phyloP scores from a whole-genome alignment of 2,113 vertebrate species.

The Carassius gibelio region DNA sequence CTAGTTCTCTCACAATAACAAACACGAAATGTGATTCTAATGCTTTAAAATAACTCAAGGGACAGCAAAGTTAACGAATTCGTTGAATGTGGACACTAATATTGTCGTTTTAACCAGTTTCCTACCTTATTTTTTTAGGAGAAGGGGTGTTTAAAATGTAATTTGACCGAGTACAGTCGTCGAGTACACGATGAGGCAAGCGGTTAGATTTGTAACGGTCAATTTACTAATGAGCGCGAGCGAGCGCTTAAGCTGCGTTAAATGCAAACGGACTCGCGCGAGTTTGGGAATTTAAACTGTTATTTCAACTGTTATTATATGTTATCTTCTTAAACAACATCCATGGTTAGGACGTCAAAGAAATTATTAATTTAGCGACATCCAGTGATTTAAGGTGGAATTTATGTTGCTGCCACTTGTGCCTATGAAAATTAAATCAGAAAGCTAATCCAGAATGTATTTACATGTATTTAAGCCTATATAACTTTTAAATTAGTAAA shows the following conservation, averaged over 20 bases:
- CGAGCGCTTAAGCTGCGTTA: neutral
- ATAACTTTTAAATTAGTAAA: no score
- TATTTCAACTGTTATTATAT: no score
- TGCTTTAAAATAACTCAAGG: neutral
- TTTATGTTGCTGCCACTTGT: no score
- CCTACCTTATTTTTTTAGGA: neutral
- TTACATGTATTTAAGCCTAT: no score
- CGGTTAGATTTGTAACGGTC: neutral
- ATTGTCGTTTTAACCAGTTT: neutral
- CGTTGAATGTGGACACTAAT: neutral
- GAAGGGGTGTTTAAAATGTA: neutral
- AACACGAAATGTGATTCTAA: neutral
- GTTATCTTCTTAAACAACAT: neutral
- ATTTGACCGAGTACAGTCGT: neutral
- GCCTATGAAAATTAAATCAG: no score
- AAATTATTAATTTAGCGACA: no score
- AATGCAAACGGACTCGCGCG: neutral
- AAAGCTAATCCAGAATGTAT: no score
- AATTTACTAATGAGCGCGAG: neutral
- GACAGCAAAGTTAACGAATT: neutral
- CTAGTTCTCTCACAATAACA: neutral
- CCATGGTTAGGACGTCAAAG: neutral
- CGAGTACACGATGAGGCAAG: neutral
- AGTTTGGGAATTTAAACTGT: neutral
- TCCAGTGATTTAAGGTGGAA: no score